Conservation (phyloP, 1,140 invertebrate genomes). For the Tetramorium simillimum region DNA sequence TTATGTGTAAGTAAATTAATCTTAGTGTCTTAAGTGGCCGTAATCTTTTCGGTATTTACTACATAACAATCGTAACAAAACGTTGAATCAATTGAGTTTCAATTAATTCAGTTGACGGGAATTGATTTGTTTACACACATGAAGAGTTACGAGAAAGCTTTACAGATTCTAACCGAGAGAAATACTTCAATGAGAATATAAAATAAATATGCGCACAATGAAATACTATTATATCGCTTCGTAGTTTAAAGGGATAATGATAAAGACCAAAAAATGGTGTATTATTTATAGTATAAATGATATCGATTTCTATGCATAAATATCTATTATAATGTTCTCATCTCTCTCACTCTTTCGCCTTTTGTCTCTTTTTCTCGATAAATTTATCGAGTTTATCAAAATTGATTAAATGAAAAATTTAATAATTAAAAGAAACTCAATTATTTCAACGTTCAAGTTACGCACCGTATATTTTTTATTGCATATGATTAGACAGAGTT, state of each 20-base stretch:
- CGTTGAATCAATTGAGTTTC: conserved; percentile 76
- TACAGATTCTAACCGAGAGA: background rate
- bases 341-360: background rate
- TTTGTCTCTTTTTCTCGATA: background rate
- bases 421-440: conserved; percentile 42
- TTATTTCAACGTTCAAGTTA: conserved; percentile 51
- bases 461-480: conserved; percentile 33
- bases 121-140: conserved; percentile 29
- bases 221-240: conserved; percentile 38
- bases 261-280: conserved; percentile 42
- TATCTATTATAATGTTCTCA: conserved; percentile 15
- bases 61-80: conserved; percentile 55
- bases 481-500: conserved; percentile 26
- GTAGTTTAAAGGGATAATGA: conserved; percentile 36
- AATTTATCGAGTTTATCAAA: background rate
- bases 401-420: background rate
- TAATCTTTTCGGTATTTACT: conserved; percentile 70
- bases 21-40: conserved; percentile 78
- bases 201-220: conserved; percentile 31
- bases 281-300: conserved; percentile 41
- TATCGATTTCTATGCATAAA: conserved; percentile 44
- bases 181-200: background rate
- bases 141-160: background rate
- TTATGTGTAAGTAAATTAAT: conserved; percentile 84
- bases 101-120: conserved; percentile 44